Evolutionary conservation across 2,797 vertebrate species (phyloP).

Genomic region (Pseudomugil tenellus): DNA sequence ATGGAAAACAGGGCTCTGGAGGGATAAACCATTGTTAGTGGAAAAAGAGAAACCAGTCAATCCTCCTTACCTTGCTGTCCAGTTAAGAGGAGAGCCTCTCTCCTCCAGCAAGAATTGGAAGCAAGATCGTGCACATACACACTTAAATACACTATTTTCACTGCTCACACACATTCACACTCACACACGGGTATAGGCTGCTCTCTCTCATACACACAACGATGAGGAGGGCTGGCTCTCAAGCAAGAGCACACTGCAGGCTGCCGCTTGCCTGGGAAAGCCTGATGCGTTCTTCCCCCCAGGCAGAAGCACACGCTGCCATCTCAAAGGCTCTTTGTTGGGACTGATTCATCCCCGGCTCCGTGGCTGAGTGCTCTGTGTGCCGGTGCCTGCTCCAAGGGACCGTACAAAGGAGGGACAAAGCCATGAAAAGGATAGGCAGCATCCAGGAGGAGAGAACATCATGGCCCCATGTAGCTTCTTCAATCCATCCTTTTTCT

Average conservation of each 20-base stretch:
- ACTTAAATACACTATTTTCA: constrained; percentile 57
- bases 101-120: constrained; percentile 79
- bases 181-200: constrained; percentile 52
- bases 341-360: constrained; percentile 73
- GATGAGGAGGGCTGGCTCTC: constrained; percentile 74
- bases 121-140: constrained; percentile 69
- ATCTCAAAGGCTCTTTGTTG: constrained; percentile 84
- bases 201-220: constrained; percentile 52
- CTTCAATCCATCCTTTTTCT: constrained; percentile 60
- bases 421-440: constrained; percentile 75
- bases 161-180: constrained; percentile 56
- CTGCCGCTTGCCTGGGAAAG: constrained; percentile 87
- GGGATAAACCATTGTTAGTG: constrained; percentile 56
- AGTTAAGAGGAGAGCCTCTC: constrained; percentile 75
- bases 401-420: constrained; percentile 62
- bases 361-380: constrained; percentile 67
- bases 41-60: constrained; percentile 44
- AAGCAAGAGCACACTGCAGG: constrained; percentile 86
- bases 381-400: constrained; percentile 66
- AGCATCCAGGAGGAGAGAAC: constrained; percentile 78
- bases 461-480: constrained; percentile 70
- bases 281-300: constrained; percentile 88
- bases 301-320: constrained; percentile 84
- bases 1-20: constrained; percentile 40
- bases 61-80: constrained; percentile 81